These are phyloP conservation scores for Tiliqua scincoides DNA, from an alignment of 2,113 vertebrate species.

Conservation along the genomic window DNA sequence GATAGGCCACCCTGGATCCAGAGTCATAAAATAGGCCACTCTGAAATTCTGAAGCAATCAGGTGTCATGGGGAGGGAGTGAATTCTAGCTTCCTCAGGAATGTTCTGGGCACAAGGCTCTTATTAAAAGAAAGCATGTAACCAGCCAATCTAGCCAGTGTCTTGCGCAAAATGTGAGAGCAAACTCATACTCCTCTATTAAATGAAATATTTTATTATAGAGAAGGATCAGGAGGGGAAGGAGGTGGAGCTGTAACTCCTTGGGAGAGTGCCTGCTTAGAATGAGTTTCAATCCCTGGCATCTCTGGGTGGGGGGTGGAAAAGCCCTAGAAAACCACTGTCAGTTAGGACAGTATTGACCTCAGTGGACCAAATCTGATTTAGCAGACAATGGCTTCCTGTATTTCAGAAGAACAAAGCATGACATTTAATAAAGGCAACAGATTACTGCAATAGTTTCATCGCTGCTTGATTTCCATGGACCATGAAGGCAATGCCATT, in stretches of 20 bases:
- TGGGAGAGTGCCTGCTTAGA: too few relatives aligned
- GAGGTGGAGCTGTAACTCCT: too few relatives aligned
- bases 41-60: background rate
- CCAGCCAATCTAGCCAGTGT: background rate
- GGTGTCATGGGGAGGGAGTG: background rate
- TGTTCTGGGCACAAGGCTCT: background rate
- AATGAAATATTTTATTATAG: background rate
- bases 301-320: too few relatives aligned
- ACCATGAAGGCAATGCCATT: too few relatives aligned
- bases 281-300: too few relatives aligned
- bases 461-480: background rate
- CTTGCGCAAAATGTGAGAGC: background rate
- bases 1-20: background rate
- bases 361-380: too few relatives aligned
- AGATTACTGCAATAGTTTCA: background rate
- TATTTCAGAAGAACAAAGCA: too few relatives aligned
- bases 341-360: too few relatives aligned
- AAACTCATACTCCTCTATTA: background rate
- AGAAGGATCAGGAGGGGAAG: background rate
- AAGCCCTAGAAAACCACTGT: too few relatives aligned
- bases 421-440: background rate
- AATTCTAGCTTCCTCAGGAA: background rate
- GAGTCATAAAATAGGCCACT: background rate
- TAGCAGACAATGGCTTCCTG: too few relatives aligned
- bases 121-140: background rate